Evolutionary conservation across 2,888 invertebrate species (phyloP).

Genomic region (Baccha elongata): DNA sequence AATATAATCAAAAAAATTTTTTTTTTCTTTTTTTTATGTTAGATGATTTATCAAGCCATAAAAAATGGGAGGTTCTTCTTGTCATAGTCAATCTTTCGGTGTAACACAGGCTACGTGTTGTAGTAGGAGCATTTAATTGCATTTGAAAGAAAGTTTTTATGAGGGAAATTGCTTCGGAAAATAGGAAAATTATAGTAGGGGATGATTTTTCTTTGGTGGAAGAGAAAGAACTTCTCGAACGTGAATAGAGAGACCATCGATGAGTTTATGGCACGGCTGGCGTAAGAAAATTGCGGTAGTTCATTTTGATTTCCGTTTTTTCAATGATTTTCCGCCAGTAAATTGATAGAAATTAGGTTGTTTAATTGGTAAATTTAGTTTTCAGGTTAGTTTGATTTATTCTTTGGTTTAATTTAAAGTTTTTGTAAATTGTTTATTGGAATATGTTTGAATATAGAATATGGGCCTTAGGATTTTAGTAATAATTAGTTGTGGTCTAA

Average conservation of each 20-base stretch:
- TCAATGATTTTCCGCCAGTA: constrained; percentile 61
- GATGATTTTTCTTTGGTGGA: constrained; percentile 36
- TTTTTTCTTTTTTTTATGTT: constrained; percentile 15
- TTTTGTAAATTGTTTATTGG: background rate
- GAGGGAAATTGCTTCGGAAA: constrained; percentile 66
- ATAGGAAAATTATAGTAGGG: constrained; percentile 49
- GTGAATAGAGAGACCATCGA: constrained; percentile 19
- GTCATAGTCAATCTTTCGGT: background rate
- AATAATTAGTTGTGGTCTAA: too few relatives aligned
- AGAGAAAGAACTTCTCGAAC: background rate
- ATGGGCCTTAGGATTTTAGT: too few relatives aligned
- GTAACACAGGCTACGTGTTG: background rate
- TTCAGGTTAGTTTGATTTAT: constrained; percentile 30
- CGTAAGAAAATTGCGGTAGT: constrained; percentile 53
- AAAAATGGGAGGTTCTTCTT: background rate
- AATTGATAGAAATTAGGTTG: constrained; percentile 67
- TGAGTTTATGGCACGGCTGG: constrained; percentile 28
- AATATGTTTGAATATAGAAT: too few relatives aligned
- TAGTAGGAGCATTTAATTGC: constrained; percentile 59
- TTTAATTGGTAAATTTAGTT: constrained; percentile 57
- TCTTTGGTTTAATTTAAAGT: background rate
- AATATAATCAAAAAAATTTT: constrained; percentile 25
- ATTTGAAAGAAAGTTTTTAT: constrained; percentile 62
- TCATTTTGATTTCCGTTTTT: constrained; percentile 67
- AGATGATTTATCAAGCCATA: constrained; percentile 31